Evolutionary conservation across 1,140 invertebrate species (phyloP).

Genomic region (Theocolax elegans): DNA sequence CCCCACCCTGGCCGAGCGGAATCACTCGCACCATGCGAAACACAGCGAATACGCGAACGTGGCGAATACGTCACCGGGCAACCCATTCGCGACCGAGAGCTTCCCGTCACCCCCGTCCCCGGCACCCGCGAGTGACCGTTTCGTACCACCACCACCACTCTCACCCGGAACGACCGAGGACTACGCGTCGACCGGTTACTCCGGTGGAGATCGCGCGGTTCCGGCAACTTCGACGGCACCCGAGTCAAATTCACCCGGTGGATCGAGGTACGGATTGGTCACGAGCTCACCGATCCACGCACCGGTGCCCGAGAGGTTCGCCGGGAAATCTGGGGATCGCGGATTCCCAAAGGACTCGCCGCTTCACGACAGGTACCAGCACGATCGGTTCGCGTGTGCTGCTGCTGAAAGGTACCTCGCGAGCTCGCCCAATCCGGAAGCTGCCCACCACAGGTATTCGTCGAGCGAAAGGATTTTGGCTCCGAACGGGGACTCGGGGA

Average conservation of each 20-base stretch:
- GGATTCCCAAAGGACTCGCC: conserved; percentile 53
- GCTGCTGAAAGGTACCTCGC: conserved; percentile 57
- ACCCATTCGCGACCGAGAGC: conserved; percentile 58
- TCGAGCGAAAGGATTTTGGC: conserved; percentile 55
- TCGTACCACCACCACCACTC: conserved; percentile 63
- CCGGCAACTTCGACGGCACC: conserved; percentile 49
- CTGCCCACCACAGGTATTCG: conserved; percentile 58
- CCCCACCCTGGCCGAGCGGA: conserved; percentile 32
- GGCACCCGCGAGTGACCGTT: conserved; percentile 61
- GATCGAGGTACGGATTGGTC: conserved; percentile 48
- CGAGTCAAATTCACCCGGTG: conserved; percentile 29
- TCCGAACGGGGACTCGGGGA: not conserved
- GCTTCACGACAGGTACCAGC: conserved; percentile 55
- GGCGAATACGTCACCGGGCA: conserved; percentile 3
- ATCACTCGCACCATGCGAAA: conserved; percentile 3
- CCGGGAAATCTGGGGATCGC: conserved; percentile 41
- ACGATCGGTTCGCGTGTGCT: conserved; percentile 53
- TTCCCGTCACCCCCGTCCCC: conserved; percentile 65
- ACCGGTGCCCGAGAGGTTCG: conserved; percentile 60
- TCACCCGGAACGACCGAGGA: conserved; percentile 62
- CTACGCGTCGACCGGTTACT: conserved; percentile 60
- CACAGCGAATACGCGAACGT: conserved; percentile 48
- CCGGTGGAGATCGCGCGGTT: conserved; percentile 59
- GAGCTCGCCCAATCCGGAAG: conserved; percentile 58
- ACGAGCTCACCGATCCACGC: conserved; percentile 60